phyloP scores from a whole-genome alignment of 1,140 invertebrate genomes.

The Scaptomyza graminum region DNA sequence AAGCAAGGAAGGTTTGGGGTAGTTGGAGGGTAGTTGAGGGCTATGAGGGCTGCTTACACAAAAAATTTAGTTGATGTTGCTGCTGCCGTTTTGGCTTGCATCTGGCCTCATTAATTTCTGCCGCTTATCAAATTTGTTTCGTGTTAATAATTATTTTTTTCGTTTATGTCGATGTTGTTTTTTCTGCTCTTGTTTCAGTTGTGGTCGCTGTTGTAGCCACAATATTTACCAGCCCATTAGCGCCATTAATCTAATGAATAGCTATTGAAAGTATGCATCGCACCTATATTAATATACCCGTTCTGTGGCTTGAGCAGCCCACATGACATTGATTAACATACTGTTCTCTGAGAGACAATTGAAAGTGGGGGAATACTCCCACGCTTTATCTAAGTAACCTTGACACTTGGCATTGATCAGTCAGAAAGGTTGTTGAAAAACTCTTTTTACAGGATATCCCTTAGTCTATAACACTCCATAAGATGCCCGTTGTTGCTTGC shows the following conservation, averaged over 20 bases:
- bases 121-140: constrained; percentile 78
- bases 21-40: too few species aligned
- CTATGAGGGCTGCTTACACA: constrained; percentile 29
- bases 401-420: too few species aligned
- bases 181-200: constrained; percentile 10
- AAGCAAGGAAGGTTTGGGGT: not conserved
- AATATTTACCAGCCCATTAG: constrained; percentile 79
- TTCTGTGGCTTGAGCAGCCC: not conserved
- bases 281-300: constrained; percentile 35
- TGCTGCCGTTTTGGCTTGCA: constrained; percentile 14
- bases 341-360: not conserved
- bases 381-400: too few species aligned
- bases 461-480: not conserved
- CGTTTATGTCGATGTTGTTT: constrained; percentile 23
- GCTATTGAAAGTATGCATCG: constrained; percentile 55
- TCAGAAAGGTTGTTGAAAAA: too few species aligned
- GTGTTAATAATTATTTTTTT: constrained; percentile 63
- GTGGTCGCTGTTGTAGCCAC: constrained; percentile 36
- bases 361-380: not conserved
- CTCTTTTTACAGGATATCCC: not conserved
- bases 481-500: not conserved
- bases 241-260: constrained; percentile 81
- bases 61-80: constrained; percentile 29
- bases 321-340: constrained; percentile 47
- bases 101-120: constrained; percentile 72